Conservation (phyloP, 2,113 vertebrate genomes). For the Anthoscopus minutus region DNA sequence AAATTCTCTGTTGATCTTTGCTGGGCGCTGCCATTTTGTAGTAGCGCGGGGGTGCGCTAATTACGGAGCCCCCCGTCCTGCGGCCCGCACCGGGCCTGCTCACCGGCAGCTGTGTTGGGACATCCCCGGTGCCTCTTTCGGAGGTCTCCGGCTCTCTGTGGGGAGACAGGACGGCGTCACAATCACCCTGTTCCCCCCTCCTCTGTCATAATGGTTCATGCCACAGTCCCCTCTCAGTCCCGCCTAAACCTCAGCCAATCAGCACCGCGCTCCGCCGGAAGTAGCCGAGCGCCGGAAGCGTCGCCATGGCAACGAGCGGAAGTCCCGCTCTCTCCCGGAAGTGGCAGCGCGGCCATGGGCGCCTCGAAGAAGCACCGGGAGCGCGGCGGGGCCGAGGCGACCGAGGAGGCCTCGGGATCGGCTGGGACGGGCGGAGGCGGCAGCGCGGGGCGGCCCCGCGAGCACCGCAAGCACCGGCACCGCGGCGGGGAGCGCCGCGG, state of each 20-base stretch:
- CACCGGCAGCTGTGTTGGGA: accelerated
- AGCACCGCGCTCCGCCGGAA: neutral
- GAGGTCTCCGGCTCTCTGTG: accelerated
- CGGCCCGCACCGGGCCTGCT: accelerated
- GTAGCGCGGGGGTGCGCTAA: neutral
- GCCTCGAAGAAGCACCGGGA: neutral
- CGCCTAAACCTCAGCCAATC: neutral
- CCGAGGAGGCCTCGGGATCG: neutral
- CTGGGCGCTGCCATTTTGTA: neutral
- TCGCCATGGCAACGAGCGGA: neutral
- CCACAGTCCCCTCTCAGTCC: neutral
- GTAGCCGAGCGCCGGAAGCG: accelerated
- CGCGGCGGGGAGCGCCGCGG: neutral
- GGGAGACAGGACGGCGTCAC: accelerated
- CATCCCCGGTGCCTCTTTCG: accelerated
- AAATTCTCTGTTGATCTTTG: accelerated
- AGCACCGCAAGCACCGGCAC: neutral
- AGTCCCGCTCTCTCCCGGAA: neutral
- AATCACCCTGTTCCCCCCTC: too few species aligned
- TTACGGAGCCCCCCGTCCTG: accelerated
- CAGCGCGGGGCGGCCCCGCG: neutral
- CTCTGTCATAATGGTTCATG: neutral
- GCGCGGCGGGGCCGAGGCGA: neutral
- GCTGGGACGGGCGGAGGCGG: neutral
- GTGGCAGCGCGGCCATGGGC: neutral